phyloP scores from a whole-genome alignment of 92 coral and sea anemone genomes.

The Epizoanthus illoricatus region DNA sequence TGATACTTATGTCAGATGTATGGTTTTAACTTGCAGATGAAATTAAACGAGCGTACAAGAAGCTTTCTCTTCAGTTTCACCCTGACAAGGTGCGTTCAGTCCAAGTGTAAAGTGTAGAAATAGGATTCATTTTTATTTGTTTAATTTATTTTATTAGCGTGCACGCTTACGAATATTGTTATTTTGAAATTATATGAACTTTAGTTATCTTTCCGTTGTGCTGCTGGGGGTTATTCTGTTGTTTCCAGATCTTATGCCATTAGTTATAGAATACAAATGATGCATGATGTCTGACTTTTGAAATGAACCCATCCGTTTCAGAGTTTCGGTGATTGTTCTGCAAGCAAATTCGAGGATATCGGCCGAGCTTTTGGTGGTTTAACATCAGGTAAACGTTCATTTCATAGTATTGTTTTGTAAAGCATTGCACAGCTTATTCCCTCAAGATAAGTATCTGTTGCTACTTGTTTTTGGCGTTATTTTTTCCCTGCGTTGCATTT shows the following conservation, averaged over 20 bases:
- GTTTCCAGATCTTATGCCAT: constrained; percentile 18
- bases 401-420: not conserved
- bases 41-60: constrained; percentile 87
- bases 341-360: constrained; percentile 81
- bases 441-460: not conserved
- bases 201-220: not conserved
- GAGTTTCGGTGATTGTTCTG: constrained; percentile 73
- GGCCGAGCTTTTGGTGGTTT: constrained; percentile 79
- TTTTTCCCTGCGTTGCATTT: not conserved
- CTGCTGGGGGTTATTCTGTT: not conserved
- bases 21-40: constrained; percentile 82
- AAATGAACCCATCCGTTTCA: constrained; percentile 46
- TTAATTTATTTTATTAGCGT: not conserved
- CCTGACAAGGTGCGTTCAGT: constrained; percentile 77
- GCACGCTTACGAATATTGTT: not conserved
- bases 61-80: constrained; percentile 79
- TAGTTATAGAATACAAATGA: constrained; percentile 14
- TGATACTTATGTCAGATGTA: constrained; percentile 19
- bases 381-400: constrained; percentile 59
- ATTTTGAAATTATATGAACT: not conserved
- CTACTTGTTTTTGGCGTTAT: constrained; percentile 7
- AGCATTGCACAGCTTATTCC: not conserved
- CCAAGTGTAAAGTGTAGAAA: not conserved
- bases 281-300: constrained; percentile 10
- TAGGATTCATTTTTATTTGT: constrained; percentile 24